Conservation (phyloP, 1,140 invertebrate genomes). For the Drosophila lacertosa region DNA sequence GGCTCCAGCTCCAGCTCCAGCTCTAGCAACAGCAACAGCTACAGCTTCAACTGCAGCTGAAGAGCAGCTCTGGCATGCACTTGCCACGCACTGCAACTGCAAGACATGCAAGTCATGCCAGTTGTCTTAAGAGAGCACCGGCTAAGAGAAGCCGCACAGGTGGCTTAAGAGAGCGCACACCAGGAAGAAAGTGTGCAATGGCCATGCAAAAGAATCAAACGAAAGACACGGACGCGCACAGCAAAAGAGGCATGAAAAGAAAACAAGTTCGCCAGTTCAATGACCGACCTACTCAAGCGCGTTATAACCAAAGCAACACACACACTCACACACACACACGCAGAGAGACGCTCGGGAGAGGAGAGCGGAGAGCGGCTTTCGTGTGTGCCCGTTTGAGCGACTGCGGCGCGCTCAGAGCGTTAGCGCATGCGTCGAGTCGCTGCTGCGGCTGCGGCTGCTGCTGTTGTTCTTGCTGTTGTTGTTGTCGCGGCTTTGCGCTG, state of each 20-base stretch:
- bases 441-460: slow-evolving; percentile 15
- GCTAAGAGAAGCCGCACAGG: slow-evolving; percentile 44
- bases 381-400: slow-evolving; percentile 41
- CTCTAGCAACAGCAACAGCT: slow-evolving; percentile 3
- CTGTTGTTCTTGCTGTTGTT: slow-evolving; percentile 8
- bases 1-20: slow-evolving; percentile 18
- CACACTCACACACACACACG: slow-evolving; percentile 29
- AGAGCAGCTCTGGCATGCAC: slow-evolving; percentile 26
- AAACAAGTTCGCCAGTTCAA: slow-evolving; percentile 84
- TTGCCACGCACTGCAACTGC: slow-evolving; percentile 50
- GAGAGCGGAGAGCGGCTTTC: slow-evolving; percentile 19
- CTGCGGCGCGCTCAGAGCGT: slow-evolving; percentile 40
- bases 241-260: slow-evolving; percentile 63
- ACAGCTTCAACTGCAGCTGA: slow-evolving; percentile 7
- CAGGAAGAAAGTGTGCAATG: slow-evolving; percentile 78
- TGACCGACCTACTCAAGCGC: slow-evolving; percentile 85
- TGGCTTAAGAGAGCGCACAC: slow-evolving; percentile 53
- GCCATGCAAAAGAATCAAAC: slow-evolving; percentile 65
- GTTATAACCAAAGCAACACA: slow-evolving; percentile 75
- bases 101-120: slow-evolving; percentile 68
- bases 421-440: slow-evolving; percentile 61
- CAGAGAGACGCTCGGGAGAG: slow-evolving; percentile 20
- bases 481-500: slow-evolving; percentile 23
- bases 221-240: slow-evolving; percentile 45
- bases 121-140: slow-evolving; percentile 26